Evolutionary conservation across 1,140 invertebrate species (phyloP), one percentile per base, ranked within the genome.

Genomic region (Coelopa frigida): DNA sequence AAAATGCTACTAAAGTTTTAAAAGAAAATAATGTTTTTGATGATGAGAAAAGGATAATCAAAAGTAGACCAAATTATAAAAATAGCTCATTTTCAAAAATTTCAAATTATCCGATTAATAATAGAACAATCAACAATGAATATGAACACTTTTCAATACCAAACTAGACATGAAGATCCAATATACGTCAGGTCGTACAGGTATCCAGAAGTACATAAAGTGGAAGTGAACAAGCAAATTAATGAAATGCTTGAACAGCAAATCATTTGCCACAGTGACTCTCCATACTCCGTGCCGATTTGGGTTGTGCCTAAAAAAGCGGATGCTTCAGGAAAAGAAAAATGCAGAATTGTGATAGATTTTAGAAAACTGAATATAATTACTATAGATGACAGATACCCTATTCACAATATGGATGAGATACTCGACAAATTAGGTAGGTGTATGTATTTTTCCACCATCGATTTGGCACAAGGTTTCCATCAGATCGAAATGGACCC

Each of bases 401-500:
- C 75, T 1, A 48, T 80, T 6, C 77, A 76, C 1, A 59, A 68
- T 33, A 75, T 79, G 12, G 66, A 72, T 22, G 67, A 74, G 12
- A 69, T 68, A 29, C 52, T 79, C 29, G 66, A 73, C 46, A 63
- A 63, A 49, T 49, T 77, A 37, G 56, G 59, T 8, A 68, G 70
- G 35, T 56, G 61, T 18, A 61, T 64, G 22, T 71, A 67, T 45
- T 75, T 76, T 46, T 54, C 62, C 5, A 65, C 64, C 1, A 37
- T 77, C n/a, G 73, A 78, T 59, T 46, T 74, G 6, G 57, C 55
- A 4, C 57, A 54, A 23, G 76, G 75, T 4, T 78, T 72, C 52
- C 72, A 72, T 53, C 75, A 81, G 57, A 65, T 78, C 5, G 51
- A 62, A 39, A 56, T 79, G 3, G 55, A 68, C 5, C 31, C 49